Evolutionary conservation across 2,797 vertebrate genomes (phyloP).

Genomic region (Yasuhikotakia modesta): DNA sequence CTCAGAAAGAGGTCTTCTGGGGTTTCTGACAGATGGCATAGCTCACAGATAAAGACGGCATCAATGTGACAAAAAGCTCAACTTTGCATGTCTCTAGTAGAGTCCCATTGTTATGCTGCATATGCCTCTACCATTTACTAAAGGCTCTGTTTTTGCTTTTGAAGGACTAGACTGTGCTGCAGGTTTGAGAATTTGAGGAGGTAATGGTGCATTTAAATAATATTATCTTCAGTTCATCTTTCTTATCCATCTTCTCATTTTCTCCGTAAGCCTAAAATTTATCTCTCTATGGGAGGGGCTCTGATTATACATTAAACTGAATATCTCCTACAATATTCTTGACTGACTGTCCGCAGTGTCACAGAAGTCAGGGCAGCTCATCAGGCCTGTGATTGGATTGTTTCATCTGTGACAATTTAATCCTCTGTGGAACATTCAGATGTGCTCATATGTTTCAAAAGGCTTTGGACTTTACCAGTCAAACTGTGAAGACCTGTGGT

Average conservation of each 20-base stretch:
- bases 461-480: conserved; percentile 13
- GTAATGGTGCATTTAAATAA: not conserved
- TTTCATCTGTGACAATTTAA: conserved; percentile 44
- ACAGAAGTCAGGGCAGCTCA: conserved; percentile 4
- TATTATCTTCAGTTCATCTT: not conserved
- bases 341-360: not conserved
- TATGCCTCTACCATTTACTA: conserved; percentile 21
- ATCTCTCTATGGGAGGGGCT: no score
- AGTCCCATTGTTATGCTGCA: conserved; percentile 23
- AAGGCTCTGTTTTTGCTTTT: conserved; percentile 6
- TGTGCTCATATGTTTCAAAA: conserved; percentile 3
- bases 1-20: conserved; percentile 59
- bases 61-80: conserved; percentile 53
- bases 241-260: not conserved
- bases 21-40: conserved; percentile 61
- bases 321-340: not conserved
- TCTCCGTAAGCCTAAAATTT: not conserved
- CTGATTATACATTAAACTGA: no score
- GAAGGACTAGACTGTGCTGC: conserved; percentile 4
- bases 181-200: not conserved
- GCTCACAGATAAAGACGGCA: conserved; percentile 53
- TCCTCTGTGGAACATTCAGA: conserved; percentile 33
- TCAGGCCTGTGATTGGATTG: conserved; percentile 28
- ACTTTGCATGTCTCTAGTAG: conserved; percentile 46
- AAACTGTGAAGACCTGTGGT: not conserved